These are phyloP conservation scores for Argopecten irradians DNA, from an alignment of 1,140 invertebrate species.

Conservation along the genomic window DNA sequence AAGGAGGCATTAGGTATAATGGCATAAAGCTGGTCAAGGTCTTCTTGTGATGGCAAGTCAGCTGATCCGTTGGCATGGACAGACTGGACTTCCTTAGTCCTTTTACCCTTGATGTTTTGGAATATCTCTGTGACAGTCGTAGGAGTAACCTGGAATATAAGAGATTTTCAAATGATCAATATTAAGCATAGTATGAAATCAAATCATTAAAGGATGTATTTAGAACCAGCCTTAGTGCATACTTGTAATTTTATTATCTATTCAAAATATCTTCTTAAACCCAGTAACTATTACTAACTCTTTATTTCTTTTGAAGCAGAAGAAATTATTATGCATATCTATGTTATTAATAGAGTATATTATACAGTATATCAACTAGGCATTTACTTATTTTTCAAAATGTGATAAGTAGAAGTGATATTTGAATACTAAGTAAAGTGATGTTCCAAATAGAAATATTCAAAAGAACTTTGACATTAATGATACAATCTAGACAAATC, in stretches of 20 bases:
- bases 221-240: neutral
- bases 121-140: neutral
- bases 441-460: neutral
- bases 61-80: neutral
- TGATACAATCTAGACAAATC: neutral
- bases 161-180: neutral
- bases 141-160: neutral
- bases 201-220: neutral
- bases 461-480: neutral
- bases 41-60: neutral
- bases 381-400: neutral
- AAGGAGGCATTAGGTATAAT: neutral
- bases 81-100: neutral
- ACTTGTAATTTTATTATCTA: neutral
- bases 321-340: too few relatives aligned
- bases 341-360: too few relatives aligned
- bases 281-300: too few relatives aligned
- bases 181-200: neutral
- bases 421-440: neutral
- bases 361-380: too few relatives aligned
- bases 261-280: too few relatives aligned
- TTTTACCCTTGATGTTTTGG: too few relatives aligned
- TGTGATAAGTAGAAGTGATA: neutral
- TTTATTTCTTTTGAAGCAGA: too few relatives aligned
- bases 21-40: conserved; percentile 17